These are phyloP conservation scores for Scolopax rusticola DNA, from an alignment of 2,797 vertebrate species.

Conservation along the genomic window DNA sequence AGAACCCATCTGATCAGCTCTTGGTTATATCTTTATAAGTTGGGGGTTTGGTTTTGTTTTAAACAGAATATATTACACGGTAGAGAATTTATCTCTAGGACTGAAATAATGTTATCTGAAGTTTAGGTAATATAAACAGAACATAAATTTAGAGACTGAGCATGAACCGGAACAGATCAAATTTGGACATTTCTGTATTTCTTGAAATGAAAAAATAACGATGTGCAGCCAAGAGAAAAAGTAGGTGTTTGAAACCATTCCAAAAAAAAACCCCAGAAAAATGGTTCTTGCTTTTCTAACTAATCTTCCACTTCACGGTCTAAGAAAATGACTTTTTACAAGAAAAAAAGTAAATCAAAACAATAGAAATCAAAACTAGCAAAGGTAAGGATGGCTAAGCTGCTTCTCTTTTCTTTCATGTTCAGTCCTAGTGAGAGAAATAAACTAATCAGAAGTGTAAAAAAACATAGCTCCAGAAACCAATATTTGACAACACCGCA, in stretches of 20 bases:
- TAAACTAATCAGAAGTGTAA: background rate
- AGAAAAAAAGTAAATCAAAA: background rate
- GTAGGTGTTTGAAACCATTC: background rate
- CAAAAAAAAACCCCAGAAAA: background rate
- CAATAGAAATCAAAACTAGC: background rate
- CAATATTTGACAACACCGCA: background rate
- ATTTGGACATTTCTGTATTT: background rate
- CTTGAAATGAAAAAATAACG: background rate
- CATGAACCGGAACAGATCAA: background rate
- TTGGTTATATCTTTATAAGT: background rate
- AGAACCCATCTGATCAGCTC: background rate
- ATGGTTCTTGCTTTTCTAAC: background rate
- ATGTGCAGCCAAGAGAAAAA: background rate
- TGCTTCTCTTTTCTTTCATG: background rate
- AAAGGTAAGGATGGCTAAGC: background rate
- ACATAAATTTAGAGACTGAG: background rate
- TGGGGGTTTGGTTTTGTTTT: background rate
- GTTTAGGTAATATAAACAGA: background rate
- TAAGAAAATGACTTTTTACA: background rate
- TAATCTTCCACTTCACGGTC: background rate
- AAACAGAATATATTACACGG: background rate
- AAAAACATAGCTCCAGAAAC: background rate
- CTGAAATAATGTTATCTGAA: background rate
- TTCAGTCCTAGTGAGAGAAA: conserved; percentile 10
- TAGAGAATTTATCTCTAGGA: background rate